Percentiles rank a stretch among this genome's conserved stretches.
Evolutionary conservation across 2,888 invertebrate species (phyloP).

Genomic region (Anthophora plumipes): DNA sequence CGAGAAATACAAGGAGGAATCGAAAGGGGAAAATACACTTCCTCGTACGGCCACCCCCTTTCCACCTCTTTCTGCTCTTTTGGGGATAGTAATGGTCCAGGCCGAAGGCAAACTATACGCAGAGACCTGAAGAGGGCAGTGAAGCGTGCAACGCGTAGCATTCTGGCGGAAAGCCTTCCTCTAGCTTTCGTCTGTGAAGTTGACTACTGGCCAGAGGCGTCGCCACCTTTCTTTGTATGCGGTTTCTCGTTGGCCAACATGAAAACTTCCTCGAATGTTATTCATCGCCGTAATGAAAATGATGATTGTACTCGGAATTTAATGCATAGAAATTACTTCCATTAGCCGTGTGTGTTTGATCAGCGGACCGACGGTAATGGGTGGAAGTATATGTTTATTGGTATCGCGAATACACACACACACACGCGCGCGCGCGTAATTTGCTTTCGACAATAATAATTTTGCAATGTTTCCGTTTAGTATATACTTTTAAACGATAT

Average conservation of each 20-base stretch:
- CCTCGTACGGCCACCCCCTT: slow-evolving; percentile 1
- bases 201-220: slow-evolving; percentile 59
- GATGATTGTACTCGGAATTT: slow-evolving; percentile 61
- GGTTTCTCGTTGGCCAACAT: slow-evolving; percentile 21
- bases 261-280: slow-evolving; percentile 62
- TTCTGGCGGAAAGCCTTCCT: slow-evolving; percentile 62
- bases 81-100: slow-evolving; percentile 56
- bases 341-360: slow-evolving; percentile 29
- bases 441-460: background rate
- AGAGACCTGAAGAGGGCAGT: slow-evolving; percentile 53
- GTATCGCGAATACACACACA: background rate
- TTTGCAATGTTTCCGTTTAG: background rate
- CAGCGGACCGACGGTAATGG: slow-evolving; percentile 22
- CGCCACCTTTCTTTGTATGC: slow-evolving; percentile 55
- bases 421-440: too few species aligned
- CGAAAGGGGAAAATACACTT: slow-evolving; percentile 68
- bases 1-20: slow-evolving; percentile 73
- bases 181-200: slow-evolving; percentile 41
- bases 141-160: slow-evolving; percentile 59
- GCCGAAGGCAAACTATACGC: slow-evolving; percentile 47
- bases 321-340: slow-evolving; percentile 54
- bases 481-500: background rate
- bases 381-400: background rate
- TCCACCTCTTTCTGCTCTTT: slow-evolving; percentile 18
- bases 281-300: slow-evolving; percentile 56